Conservation (phyloP, 2,888 invertebrate species). For the Masnerella sp. region DNA sequence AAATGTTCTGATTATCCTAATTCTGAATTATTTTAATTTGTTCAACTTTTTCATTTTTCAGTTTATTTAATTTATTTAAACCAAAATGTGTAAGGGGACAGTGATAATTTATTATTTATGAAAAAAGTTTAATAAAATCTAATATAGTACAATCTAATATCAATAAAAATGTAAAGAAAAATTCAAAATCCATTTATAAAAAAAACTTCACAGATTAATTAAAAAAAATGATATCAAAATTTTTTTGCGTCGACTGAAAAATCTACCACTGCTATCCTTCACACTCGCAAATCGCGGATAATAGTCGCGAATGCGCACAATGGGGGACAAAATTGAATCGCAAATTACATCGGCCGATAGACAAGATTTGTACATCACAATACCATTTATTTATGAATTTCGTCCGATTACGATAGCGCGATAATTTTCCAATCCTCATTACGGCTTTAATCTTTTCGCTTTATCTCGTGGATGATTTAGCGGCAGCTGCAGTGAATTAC, state of each 20-base stretch:
- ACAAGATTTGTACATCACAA: constrained; percentile 52
- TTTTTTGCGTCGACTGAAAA: constrained; percentile 2
- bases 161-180: too few relatives aligned
- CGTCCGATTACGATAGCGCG: constrained; percentile 57
- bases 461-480: constrained; percentile 70
- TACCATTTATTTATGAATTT: constrained; percentile 59
- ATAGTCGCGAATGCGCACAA: constrained; percentile 37
- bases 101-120: too few relatives aligned
- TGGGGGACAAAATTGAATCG: constrained; percentile 44
- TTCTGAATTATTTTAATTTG: too few relatives aligned
- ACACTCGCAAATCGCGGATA: constrained; percentile 38
- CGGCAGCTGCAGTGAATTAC: constrained; percentile 66
- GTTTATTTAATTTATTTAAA: too few relatives aligned
- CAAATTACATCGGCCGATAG: constrained; percentile 48
- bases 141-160: too few relatives aligned
- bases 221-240: too few relatives aligned
- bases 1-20: too few relatives aligned
- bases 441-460: constrained; percentile 68
- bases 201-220: too few relatives aligned
- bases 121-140: too few relatives aligned
- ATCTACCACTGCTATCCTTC: constrained; percentile 33
- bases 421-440: constrained; percentile 64
- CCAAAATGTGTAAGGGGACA: too few relatives aligned
- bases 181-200: too few relatives aligned
- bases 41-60: too few relatives aligned